Evolutionary conservation across 2,113 vertebrate genomes (phyloP).

Genomic region (Axis porcinus): DNA sequence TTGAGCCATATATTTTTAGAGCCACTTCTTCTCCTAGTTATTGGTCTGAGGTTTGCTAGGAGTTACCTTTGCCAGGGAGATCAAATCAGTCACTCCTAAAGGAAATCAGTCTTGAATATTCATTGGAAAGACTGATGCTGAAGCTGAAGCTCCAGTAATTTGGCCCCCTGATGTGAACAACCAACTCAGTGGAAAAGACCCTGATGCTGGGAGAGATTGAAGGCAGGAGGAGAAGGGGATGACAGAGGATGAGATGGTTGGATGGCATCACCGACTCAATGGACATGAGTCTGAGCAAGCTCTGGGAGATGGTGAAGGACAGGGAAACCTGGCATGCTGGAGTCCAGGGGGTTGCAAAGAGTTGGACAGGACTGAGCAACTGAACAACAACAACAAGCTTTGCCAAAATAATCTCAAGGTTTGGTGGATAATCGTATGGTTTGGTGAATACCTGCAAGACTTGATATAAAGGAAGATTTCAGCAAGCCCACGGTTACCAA

Average conservation of each 20-base stretch:
- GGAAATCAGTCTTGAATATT: not conserved
- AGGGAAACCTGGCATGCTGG: not conserved
- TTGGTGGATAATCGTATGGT: not conserved
- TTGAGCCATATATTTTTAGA: not conserved
- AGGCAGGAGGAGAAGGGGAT: not conserved
- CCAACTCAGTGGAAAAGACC: not conserved
- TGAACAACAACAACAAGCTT: not conserved
- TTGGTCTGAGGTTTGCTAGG: not conserved
- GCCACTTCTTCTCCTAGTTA: accelerated
- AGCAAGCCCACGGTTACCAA: too few relatives aligned
- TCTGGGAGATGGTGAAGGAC: not conserved
- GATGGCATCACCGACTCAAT: not conserved
- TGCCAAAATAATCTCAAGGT: not conserved
- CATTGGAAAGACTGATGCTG: not conserved
- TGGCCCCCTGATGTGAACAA: not conserved
- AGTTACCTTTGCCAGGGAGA: not conserved
- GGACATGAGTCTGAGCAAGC: not conserved
- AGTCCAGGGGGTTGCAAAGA: not conserved
- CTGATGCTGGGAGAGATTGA: not conserved
- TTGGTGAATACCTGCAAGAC: not conserved
- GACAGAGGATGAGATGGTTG: not conserved
- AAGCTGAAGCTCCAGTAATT: not conserved
- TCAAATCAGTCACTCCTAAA: not conserved
- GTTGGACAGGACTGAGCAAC: not conserved
- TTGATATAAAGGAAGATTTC: not conserved